These are phyloP conservation scores for Bos indicus DNA, from an alignment of 2,113 vertebrate genomes.

Conservation along the genomic window DNA sequence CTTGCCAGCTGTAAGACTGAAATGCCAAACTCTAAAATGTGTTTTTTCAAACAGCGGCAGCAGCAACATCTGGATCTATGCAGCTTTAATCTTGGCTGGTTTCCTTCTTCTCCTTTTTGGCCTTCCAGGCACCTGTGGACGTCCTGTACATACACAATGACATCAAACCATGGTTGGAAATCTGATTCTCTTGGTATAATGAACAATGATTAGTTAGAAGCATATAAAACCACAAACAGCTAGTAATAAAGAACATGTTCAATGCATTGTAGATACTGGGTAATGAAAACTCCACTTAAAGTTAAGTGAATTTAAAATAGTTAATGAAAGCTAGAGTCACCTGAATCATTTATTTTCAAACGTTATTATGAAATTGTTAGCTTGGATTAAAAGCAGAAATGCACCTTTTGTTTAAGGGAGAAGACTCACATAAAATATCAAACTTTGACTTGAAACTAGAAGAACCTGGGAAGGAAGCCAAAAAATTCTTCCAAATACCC, in stretches of 20 bases:
- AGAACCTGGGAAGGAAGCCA: conserved; percentile 8
- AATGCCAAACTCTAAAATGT: conserved; percentile 52
- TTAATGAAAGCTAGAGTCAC: conserved; percentile 17
- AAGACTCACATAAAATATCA: conserved; percentile 30
- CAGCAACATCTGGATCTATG: conserved; percentile 55
- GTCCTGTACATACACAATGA: conserved; percentile 52
- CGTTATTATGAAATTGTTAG: conserved; percentile 23
- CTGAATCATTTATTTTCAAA: conserved; percentile 35
- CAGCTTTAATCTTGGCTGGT: conserved; percentile 52
- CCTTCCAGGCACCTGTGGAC: conserved; percentile 57
- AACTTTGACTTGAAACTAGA: conserved; percentile 31
- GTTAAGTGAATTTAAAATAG: conserved; percentile 36
- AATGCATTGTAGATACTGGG: neutral
- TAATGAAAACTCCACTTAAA: conserved; percentile 32
- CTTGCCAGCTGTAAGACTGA: conserved; percentile 64
- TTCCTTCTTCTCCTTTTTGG: conserved; percentile 56
- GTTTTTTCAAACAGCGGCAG: conserved; percentile 51
- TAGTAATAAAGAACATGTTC: conserved; percentile 36
- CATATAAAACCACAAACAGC: conserved; percentile 36
- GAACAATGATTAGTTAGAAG: conserved; percentile 55
- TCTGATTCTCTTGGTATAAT: conserved; percentile 60
- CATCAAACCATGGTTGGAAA: conserved; percentile 59
- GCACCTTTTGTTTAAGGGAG: conserved; percentile 4
- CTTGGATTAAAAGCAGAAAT: conserved; percentile 26
- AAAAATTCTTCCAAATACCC: neutral